A percentile compares a stretch with the other conserved stretches of the same genome.
These are phyloP conservation scores for Chloroclysta siterata DNA, from an alignment of 2,888 invertebrate species.

Conservation along the genomic window DNA sequence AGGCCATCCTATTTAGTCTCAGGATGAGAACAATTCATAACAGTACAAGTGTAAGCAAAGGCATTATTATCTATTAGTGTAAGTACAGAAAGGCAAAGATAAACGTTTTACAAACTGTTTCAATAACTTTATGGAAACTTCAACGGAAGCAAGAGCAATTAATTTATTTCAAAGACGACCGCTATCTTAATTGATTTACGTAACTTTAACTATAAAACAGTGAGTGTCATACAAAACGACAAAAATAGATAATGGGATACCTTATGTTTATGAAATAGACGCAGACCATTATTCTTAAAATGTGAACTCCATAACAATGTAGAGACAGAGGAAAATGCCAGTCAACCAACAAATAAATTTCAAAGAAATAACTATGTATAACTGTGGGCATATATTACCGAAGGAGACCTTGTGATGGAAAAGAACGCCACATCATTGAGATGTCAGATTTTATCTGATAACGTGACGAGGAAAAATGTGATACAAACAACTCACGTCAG, in stretches of 20 bases:
- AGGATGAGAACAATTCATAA: background rate
- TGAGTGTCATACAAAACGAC: background rate
- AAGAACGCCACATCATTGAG: conserved; percentile 54
- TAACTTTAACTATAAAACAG: conserved; percentile 1
- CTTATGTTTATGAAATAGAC: background rate
- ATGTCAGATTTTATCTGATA: conserved; percentile 58
- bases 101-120: background rate
- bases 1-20: no score
- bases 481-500: conserved; percentile 43
- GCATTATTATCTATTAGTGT: background rate
- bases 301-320: conserved; percentile 12
- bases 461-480: conserved; percentile 53
- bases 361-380: conserved; percentile 1
- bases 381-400: conserved; percentile 12
- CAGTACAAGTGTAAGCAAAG: background rate
- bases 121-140: background rate
- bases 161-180: background rate
- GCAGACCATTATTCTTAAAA: background rate
- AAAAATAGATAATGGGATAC: conserved; percentile 3
- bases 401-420: conserved; percentile 48
- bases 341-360: conserved; percentile 7
- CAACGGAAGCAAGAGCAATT: background rate
- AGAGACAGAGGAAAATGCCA: background rate
- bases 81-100: background rate
- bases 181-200: background rate